Percentiles rank a stretch among this genome's conserved stretches.
phyloP scores from a whole-genome alignment of 1,140 invertebrate genomes.

The Aphelenchoides besseyi region DNA sequence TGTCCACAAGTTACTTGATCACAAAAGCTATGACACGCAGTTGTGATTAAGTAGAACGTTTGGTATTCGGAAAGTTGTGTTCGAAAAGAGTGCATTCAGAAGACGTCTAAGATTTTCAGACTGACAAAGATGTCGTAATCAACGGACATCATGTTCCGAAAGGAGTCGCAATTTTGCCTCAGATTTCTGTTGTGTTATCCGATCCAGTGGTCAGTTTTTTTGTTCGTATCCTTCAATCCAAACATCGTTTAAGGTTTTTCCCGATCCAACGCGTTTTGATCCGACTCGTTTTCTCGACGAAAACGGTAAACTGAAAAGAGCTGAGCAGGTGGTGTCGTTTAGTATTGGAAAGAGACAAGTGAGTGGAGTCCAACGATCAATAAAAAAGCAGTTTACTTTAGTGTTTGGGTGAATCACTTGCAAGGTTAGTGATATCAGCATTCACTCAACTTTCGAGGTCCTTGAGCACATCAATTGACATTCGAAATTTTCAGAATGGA shows the following conservation, averaged over 20 bases:
- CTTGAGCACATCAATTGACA: no score
- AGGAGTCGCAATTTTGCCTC: conserved; percentile 27
- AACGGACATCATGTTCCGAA: conserved; percentile 25
- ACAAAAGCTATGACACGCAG: no score
- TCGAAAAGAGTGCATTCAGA: no score
- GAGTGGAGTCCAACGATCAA: no score
- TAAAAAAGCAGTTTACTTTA: no score
- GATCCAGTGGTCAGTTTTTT: neutral
- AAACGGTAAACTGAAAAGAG: conserved; percentile 73
- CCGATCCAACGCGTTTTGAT: conserved; percentile 77
- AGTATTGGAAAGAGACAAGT: conserved; percentile 71
- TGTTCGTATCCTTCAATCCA: neutral
- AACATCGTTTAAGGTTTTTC: conserved; percentile 70
- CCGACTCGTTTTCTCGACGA: conserved; percentile 76
- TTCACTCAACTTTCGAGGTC: no score
- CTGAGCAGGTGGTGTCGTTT: conserved; percentile 83
- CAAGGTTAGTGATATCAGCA: no score
- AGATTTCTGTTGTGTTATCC: conserved; percentile 15
- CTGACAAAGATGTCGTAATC: conserved; percentile 14
- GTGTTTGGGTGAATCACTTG: conserved; percentile 19
- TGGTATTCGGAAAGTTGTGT: no score
- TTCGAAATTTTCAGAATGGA: no score
- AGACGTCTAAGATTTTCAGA: no score
- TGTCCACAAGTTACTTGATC: no score
- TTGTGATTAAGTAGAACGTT: no score